A percentile compares a stretch with the other conserved stretches of the same genome.
phyloP scores from a whole-genome alignment of 2,113 vertebrate species.

The Heteronetta atricapilla region DNA sequence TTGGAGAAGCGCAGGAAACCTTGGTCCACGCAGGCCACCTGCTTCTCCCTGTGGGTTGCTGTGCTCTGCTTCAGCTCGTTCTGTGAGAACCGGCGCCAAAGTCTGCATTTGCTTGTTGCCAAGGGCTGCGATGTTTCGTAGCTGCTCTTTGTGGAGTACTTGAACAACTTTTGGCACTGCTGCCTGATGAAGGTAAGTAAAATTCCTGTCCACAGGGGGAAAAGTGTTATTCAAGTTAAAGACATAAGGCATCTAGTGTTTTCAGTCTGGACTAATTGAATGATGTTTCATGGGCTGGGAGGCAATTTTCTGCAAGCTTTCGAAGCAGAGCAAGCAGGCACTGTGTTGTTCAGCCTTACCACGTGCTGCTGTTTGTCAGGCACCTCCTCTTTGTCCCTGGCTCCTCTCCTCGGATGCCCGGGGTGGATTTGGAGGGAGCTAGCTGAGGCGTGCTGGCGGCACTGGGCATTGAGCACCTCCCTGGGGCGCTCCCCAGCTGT shows the following conservation, averaged over 20 bases:
- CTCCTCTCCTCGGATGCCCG: not conserved
- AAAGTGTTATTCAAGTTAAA: not conserved
- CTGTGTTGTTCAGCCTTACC: not conserved
- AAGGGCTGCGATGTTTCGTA: not conserved
- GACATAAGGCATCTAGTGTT: not conserved
- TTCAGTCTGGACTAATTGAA: not conserved
- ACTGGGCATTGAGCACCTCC: not conserved
- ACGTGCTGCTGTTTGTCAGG: not conserved
- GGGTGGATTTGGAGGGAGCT: not conserved
- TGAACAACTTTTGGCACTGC: not conserved
- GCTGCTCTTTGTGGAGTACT: not conserved
- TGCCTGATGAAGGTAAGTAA: slow-evolving; percentile 19
- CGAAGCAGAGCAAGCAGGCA: not conserved
- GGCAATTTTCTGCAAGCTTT: not conserved
- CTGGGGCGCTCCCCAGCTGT: too few species aligned
- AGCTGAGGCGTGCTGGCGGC: not conserved
- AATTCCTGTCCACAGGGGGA: not conserved
- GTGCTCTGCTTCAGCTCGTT: not conserved
- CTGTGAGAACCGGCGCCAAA: slow-evolving; percentile 4
- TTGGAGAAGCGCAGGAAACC: rapidly evolving
- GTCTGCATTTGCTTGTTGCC: slow-evolving; percentile 3
- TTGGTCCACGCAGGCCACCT: rapidly evolving
- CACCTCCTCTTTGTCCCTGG: not conserved
- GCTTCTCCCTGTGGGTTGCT: not conserved
- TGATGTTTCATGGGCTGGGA: not conserved